Evolutionary conservation across 2,113 vertebrate genomes (phyloP).

Genomic region (Cyphomyrus plagiostoma): DNA sequence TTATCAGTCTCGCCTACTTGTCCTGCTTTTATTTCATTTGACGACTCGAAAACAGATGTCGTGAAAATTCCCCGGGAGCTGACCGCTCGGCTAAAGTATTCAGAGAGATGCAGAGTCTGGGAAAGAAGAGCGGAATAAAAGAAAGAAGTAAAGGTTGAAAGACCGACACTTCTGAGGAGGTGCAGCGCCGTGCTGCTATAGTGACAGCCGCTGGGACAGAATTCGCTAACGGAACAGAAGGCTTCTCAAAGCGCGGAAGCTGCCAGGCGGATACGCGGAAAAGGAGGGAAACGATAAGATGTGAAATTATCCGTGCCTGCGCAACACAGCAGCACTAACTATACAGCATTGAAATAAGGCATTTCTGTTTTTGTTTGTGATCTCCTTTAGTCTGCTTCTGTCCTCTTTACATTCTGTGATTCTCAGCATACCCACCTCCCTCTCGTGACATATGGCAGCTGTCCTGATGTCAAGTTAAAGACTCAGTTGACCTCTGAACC

Average conservation of each 20-base stretch:
- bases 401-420: slow-evolving; percentile 30
- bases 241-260: not conserved
- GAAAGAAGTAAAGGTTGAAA: slow-evolving; percentile 16
- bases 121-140: slow-evolving; percentile 34
- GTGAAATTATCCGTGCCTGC: not conserved
- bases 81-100: slow-evolving; percentile 47
- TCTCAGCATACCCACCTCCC: slow-evolving; percentile 33
- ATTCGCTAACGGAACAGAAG: slow-evolving; percentile 38
- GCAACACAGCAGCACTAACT: not conserved
- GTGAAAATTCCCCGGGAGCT: slow-evolving; percentile 45
- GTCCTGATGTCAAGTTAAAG: slow-evolving; percentile 46
- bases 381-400: slow-evolving; percentile 35
- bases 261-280: not conserved
- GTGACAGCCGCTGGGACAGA: slow-evolving; percentile 42
- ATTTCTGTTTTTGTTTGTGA: slow-evolving; percentile 19
- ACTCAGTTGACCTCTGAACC: slow-evolving; percentile 41
- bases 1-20: not conserved
- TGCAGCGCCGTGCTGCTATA: slow-evolving; percentile 38
- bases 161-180: slow-evolving; percentile 39
- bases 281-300: not conserved
- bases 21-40: slow-evolving; percentile 34
- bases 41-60: slow-evolving; percentile 51
- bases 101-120: slow-evolving; percentile 39
- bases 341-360: not conserved
- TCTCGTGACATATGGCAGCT: slow-evolving; percentile 42